phyloP scores from a whole-genome alignment of 2,888 invertebrate species.

The Dusona sp. region DNA sequence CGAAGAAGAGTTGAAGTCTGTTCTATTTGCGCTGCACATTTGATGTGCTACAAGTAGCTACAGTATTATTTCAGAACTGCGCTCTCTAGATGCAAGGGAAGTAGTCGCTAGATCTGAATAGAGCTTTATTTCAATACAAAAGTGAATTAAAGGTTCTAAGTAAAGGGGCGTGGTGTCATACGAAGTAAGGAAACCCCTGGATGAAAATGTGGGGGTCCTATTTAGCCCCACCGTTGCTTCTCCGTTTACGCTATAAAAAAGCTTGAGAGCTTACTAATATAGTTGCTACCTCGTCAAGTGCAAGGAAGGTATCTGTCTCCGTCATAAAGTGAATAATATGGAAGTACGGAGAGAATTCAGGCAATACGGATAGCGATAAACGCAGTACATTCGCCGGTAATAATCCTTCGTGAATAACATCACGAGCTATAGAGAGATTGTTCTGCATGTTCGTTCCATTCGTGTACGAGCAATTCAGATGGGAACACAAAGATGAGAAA shows the following conservation, averaged over 20 bases:
- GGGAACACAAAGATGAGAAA: constrained; percentile 50
- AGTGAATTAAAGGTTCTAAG: constrained; percentile 47
- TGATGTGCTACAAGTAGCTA: background rate
- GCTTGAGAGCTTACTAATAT: constrained; percentile 49
- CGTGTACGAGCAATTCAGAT: constrained; percentile 53
- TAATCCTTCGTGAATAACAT: constrained; percentile 78
- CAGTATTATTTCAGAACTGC: background rate
- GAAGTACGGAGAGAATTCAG: constrained; percentile 47
- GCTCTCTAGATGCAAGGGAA: background rate
- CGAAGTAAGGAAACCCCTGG: constrained; percentile 53
- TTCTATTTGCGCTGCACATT: constrained; percentile 13
- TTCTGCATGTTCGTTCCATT: constrained; percentile 46
- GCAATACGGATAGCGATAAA: constrained; percentile 84
- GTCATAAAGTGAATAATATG: constrained; percentile 62
- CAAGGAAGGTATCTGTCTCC: background rate
- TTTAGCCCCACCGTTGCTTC: constrained; percentile 46
- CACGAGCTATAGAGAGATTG: constrained; percentile 63
- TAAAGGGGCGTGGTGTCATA: constrained; percentile 33
- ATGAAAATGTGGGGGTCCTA: constrained; percentile 48
- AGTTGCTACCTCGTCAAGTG: constrained; percentile 34
- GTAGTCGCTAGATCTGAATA: constrained; percentile 1
- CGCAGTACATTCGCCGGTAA: constrained; percentile 84
- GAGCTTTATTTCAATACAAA: constrained; percentile 64
- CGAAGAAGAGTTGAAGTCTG: constrained; percentile 26
- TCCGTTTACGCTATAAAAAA: constrained; percentile 39